Conservation (phyloP, 92 coral and sea anemone species). For the Heteractis magnifica region DNA sequence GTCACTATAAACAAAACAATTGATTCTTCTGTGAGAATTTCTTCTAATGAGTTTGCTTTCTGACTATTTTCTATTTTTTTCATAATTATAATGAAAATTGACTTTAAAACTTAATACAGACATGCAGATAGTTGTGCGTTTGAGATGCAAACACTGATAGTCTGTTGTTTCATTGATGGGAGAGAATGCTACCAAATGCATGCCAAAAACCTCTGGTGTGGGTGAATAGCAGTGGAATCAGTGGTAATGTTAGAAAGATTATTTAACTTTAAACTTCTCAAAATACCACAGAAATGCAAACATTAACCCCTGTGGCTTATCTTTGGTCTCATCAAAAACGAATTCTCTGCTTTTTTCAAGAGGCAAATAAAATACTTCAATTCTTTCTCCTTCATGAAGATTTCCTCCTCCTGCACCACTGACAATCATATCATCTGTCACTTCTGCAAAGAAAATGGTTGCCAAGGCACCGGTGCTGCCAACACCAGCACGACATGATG, state of each 20-base stretch:
- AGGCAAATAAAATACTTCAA: conserved; percentile 86
- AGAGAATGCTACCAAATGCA: no score
- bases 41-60: no score
- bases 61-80: no score
- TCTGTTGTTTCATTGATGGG: no score
- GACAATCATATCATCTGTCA: conserved; percentile 83
- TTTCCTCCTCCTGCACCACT: conserved; percentile 87
- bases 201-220: no score
- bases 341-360: conserved; percentile 74
- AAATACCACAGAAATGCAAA: conserved; percentile 98
- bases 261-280: conserved; percentile 53
- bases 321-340: conserved; percentile 72
- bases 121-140: no score
- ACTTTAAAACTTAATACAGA: no score
- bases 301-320: conserved; percentile 78
- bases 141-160: no score
- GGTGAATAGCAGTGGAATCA: no score
- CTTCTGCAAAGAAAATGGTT: conserved; percentile 85
- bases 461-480: conserved; percentile 81
- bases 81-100: no score
- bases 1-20: no score
- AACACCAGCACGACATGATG: conserved; percentile 69
- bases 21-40: no score
- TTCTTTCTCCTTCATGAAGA: conserved; percentile 79
- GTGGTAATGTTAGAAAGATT: not conserved